phyloP scores from a whole-genome alignment of 2,888 invertebrate genomes.

The Tigriopus californicus region DNA sequence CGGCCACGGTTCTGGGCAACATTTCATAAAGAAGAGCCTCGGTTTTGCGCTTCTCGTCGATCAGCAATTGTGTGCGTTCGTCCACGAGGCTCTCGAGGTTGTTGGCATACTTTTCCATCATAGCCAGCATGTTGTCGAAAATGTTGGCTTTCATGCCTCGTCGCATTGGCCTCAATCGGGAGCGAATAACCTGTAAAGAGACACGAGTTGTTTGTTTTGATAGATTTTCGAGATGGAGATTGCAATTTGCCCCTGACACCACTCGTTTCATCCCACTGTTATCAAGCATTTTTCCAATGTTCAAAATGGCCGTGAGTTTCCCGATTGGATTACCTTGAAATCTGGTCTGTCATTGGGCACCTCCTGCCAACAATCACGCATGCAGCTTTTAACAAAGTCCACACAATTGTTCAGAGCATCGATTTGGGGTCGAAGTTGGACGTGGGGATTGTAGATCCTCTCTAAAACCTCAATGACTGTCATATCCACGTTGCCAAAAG shows the following conservation, averaged over 20 bases:
- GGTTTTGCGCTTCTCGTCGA: conserved; percentile 93
- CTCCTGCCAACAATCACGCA: conserved; percentile 33
- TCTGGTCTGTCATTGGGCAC: conserved; percentile 29
- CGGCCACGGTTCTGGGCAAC: conserved; percentile 70
- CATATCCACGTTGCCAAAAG: too few relatives aligned
- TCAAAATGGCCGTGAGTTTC: too few relatives aligned
- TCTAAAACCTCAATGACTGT: too few relatives aligned
- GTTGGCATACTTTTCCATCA: conserved; percentile 94
- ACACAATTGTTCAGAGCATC: conserved; percentile 50
- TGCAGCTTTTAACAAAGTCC: conserved; percentile 23
- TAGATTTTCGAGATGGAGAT: too few relatives aligned
- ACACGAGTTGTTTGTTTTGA: neutral
- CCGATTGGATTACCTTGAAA: conserved; percentile 25
- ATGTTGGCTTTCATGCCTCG: conserved; percentile 70
- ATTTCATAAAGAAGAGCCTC: conserved; percentile 71
- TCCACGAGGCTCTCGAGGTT: conserved; percentile 83
- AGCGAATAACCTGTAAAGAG: conserved; percentile 23
- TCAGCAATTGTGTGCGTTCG: conserved; percentile 75
- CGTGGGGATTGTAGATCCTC: too few relatives aligned
- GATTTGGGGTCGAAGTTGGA: conserved; percentile 45
- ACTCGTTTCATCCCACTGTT: too few relatives aligned
- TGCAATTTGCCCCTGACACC: too few relatives aligned
- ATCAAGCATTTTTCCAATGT: too few relatives aligned
- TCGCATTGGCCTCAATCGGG: conserved; percentile 28
- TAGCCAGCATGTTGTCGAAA: conserved; percentile 92